Percentiles rank a stretch among this genome's conserved stretches.
phyloP scores from a whole-genome alignment of 2,888 invertebrate genomes.

The Myathropa florea region DNA sequence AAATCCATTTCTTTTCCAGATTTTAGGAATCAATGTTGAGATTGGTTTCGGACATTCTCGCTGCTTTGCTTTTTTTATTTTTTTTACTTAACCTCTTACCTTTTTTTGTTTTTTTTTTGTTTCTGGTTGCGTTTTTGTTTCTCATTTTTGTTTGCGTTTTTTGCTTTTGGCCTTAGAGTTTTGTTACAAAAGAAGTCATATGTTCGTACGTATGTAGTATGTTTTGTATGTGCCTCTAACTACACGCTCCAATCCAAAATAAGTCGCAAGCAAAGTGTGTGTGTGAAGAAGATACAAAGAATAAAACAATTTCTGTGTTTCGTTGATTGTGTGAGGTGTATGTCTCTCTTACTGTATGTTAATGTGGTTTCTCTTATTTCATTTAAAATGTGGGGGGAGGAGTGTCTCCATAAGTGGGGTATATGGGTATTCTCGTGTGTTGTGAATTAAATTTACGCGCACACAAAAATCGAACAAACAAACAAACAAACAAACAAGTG shows the following conservation, averaged over 20 bases:
- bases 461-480: conserved; percentile 18
- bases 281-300: background rate
- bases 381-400: conserved; percentile 1
- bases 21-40: conserved; percentile 68
- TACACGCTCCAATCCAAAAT: conserved; percentile 38
- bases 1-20: conserved; percentile 67
- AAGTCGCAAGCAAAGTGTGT: conserved; percentile 13
- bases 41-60: conserved; percentile 65
- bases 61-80: conserved; percentile 30
- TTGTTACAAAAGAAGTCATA: conserved; percentile 9
- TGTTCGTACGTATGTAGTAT: background rate
- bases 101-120: background rate
- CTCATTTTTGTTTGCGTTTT: conserved; percentile 15
- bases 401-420: background rate
- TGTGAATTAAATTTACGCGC: conserved; percentile 39
- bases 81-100: background rate
- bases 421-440: background rate
- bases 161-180: conserved; percentile 42
- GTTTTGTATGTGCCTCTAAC: background rate
- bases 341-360: background rate
- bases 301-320: conserved; percentile 9
- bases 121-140: background rate
- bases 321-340: conserved; percentile 52
- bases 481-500: conserved; percentile 7
- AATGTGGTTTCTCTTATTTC: background rate